Percentiles rank a stretch among this genome's conserved stretches.
phyloP scores from a whole-genome alignment of 2,888 invertebrate genomes.

The Balanococcus diminutus region DNA sequence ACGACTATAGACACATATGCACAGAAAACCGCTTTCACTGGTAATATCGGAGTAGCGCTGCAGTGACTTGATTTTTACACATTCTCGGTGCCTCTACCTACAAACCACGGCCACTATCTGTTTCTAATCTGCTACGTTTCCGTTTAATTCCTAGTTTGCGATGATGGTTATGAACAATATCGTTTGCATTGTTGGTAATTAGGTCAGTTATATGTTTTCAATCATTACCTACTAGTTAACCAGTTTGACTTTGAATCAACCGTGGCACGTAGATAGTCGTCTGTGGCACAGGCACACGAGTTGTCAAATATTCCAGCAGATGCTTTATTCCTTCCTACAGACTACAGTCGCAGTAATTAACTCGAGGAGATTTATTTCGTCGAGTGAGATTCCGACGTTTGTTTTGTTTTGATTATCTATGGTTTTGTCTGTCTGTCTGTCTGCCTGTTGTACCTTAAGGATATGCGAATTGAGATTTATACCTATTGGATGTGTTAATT shows the following conservation, averaged over 20 bases:
- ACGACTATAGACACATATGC: conserved; percentile 29
- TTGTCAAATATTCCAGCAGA: neutral
- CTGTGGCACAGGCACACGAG: neutral
- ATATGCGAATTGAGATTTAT: neutral
- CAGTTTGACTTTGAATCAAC: neutral
- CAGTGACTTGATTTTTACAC: neutral
- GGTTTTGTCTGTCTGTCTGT: neutral
- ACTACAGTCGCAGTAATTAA: too few relatives aligned
- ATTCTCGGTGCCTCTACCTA: neutral
- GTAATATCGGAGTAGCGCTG: conserved; percentile 28
- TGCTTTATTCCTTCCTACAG: neutral
- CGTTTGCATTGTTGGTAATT: neutral
- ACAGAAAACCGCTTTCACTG: conserved; percentile 43
- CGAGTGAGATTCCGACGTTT: neutral
- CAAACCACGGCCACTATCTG: neutral
- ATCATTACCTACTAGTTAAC: neutral
- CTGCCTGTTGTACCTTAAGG: neutral
- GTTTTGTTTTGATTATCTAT: neutral
- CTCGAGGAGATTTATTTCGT: too few relatives aligned
- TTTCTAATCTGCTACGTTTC: conserved; percentile 20
- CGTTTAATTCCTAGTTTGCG: neutral
- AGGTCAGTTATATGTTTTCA: conserved; percentile 7
- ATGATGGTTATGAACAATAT: conserved; percentile 35
- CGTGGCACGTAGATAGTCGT: neutral
- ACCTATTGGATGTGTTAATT: neutral